phyloP scores from a whole-genome alignment of 2,888 invertebrate species.

The Rhagium mordax region DNA sequence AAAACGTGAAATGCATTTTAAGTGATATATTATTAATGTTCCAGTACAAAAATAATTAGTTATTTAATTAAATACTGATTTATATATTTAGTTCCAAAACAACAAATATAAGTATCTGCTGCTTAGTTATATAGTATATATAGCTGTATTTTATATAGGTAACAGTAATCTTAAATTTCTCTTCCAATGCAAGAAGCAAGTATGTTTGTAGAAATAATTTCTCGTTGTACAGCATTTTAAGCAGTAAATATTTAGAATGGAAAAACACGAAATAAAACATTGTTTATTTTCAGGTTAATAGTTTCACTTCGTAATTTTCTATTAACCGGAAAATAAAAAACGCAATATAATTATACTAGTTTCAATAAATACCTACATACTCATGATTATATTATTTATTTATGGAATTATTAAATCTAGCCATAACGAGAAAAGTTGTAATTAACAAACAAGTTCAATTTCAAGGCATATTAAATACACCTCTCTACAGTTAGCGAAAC shows the following conservation, averaged over 20 bases:
- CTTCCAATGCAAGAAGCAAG: background rate
- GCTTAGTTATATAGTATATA: too few species aligned
- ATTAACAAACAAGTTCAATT: background rate
- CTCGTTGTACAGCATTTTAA: background rate
- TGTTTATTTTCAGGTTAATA: background rate
- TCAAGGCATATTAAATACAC: background rate
- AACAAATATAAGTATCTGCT: too few species aligned
- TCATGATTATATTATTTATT: background rate
- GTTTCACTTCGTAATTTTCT: background rate
- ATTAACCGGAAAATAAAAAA: background rate
- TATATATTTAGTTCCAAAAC: too few species aligned
- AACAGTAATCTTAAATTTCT: background rate
- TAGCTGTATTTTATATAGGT: too few species aligned
- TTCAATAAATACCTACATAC: background rate
- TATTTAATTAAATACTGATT: too few species aligned
- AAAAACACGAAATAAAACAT: background rate
- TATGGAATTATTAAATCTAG: background rate
- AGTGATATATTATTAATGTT: too few species aligned
- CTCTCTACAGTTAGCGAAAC: background rate
- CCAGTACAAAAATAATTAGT: too few species aligned
- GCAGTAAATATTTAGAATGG: background rate
- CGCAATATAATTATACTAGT: background rate
- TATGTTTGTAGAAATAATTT: background rate
- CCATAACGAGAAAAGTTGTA: background rate
- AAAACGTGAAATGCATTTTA: too few species aligned